phyloP scores from a whole-genome alignment of 2,888 invertebrate species.

The Rhimphoctona megacephalus region DNA sequence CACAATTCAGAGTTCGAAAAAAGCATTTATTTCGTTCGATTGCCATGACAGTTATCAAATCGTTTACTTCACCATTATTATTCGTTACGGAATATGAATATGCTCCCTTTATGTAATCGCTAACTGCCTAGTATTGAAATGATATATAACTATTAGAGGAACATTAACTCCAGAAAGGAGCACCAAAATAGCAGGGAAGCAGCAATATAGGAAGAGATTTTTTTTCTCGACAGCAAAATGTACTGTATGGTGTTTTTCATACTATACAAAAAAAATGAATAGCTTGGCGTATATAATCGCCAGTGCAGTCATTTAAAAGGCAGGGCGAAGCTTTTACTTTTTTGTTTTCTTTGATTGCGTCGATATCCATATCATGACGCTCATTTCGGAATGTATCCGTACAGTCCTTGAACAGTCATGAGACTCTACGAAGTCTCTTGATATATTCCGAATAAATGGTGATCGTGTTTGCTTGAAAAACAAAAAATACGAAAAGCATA shows the following conservation, averaged over 20 bases:
- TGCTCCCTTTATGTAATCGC: neutral
- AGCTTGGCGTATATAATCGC: conserved; percentile 13
- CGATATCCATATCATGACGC: conserved; percentile 57
- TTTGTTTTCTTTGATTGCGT: conserved; percentile 54
- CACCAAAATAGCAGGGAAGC: neutral
- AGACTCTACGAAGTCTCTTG: no score
- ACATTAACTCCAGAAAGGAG: no score
- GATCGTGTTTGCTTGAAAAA: no score
- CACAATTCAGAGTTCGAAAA: neutral
- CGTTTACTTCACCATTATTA: neutral
- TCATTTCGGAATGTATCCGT: neutral
- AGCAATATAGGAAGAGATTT: neutral
- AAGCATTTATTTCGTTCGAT: neutral
- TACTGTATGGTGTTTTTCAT: neutral
- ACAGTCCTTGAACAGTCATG: no score
- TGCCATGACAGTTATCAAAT: no score
- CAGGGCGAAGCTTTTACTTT: conserved; percentile 27
- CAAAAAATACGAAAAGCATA: no score
- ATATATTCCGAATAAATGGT: no score
- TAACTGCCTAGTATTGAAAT: no score
- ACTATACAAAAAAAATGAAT: neutral
- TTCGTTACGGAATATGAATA: neutral
- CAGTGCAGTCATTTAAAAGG: conserved; percentile 57
- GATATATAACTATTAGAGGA: no score
- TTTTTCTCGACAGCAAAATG: neutral